These are phyloP conservation scores for Hypolimnas misippus DNA, from an alignment of 2,888 invertebrate genomes.

Conservation along the genomic window DNA sequence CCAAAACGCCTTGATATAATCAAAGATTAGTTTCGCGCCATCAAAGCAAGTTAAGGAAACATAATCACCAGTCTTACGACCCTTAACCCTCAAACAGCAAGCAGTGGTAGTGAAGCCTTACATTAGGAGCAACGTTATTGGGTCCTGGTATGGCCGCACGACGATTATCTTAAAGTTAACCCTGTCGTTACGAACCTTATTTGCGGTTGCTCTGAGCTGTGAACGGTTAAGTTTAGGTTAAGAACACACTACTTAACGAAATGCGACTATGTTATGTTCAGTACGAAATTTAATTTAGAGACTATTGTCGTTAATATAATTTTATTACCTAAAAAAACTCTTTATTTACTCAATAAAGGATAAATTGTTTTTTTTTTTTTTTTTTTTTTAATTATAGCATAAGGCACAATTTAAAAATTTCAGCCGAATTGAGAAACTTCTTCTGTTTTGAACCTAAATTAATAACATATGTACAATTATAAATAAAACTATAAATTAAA, in stretches of 20 bases:
- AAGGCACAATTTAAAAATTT: too few species aligned
- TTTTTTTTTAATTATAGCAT: too few species aligned
- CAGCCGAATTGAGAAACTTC: too few species aligned
- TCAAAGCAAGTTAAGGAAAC: constrained; percentile 42
- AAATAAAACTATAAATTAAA: too few species aligned
- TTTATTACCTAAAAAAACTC: too few species aligned
- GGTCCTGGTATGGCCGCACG: constrained; percentile 61
- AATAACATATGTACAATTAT: too few species aligned
- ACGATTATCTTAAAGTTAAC: constrained; percentile 79
- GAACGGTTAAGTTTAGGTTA: constrained; percentile 34
- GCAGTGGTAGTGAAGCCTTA: constrained; percentile 61
- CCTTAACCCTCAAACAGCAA: constrained; percentile 59
- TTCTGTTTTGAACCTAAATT: too few species aligned
- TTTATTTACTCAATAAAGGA: too few species aligned
- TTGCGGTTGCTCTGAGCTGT: constrained; percentile 64
- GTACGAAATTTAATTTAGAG: background rate
- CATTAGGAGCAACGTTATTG: constrained; percentile 72
- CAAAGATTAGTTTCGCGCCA: constrained; percentile 39
- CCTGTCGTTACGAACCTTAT: constrained; percentile 74
- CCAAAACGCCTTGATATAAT: constrained; percentile 31
- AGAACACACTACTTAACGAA: constrained; percentile 28
- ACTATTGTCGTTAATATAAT: too few species aligned
- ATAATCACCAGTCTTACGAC: constrained; percentile 59
- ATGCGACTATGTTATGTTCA: background rate
- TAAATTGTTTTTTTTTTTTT: too few species aligned